A percentile compares a stretch with the other conserved stretches of the same genome.
Conservation (phyloP, 2,888 invertebrate genomes). For the Luperina testacea region DNA sequence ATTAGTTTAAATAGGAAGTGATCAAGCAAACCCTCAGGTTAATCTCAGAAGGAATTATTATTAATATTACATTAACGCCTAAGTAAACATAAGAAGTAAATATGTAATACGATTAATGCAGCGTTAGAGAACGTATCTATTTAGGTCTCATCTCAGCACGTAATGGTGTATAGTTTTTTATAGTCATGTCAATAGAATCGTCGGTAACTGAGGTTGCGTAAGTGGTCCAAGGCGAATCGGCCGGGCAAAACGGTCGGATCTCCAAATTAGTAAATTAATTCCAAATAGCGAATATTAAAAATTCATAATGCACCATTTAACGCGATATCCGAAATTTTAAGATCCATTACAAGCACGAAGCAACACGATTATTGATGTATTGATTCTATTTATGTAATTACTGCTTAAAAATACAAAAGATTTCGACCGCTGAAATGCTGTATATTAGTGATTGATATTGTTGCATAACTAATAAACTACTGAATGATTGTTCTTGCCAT, state of each 20-base stretch:
- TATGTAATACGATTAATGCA: slow-evolving; percentile 8
- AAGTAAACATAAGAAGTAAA: slow-evolving; percentile 25
- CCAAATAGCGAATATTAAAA: slow-evolving; percentile 47
- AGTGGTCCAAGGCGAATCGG: slow-evolving; percentile 83
- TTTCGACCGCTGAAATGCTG: background rate
- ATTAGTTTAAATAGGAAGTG: slow-evolving; percentile 59
- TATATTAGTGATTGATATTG: background rate
- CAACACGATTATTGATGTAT: slow-evolving; percentile 1
- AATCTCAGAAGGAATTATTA: slow-evolving; percentile 40
- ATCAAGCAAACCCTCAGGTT: slow-evolving; percentile 51
- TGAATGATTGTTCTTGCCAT: background rate
- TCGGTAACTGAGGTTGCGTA: slow-evolving; percentile 74
- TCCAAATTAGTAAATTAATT: slow-evolving; percentile 71
- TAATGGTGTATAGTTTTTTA: slow-evolving; percentile 37
- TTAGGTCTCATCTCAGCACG: slow-evolving; percentile 12
- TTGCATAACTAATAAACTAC: background rate
- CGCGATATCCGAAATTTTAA: slow-evolving; percentile 17
- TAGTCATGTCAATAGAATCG: slow-evolving; percentile 64
- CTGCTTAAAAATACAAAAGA: background rate
- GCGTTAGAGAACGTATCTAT: slow-evolving; percentile 8
- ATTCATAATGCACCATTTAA: slow-evolving; percentile 41
- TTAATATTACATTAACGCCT: slow-evolving; percentile 21
- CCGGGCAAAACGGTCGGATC: slow-evolving; percentile 75
- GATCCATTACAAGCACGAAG: slow-evolving; percentile 32
- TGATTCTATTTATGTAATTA: slow-evolving; percentile 5